These are phyloP conservation scores for Malurus alboscapulatus DNA, from an alignment of 2,113 vertebrate genomes.

Conservation along the genomic window DNA sequence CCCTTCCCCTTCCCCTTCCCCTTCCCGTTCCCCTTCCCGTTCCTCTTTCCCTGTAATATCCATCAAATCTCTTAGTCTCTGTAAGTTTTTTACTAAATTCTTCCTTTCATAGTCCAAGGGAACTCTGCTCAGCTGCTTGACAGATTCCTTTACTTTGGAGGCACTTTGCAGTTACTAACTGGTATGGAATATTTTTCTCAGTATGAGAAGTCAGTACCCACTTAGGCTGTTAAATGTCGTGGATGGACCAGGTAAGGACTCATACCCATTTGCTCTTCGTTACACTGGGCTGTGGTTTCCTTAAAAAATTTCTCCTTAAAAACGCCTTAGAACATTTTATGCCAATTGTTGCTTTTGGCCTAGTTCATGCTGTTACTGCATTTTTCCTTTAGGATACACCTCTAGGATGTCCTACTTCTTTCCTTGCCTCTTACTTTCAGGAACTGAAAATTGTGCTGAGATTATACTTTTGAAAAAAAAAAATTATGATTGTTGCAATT, in stretches of 20 bases:
- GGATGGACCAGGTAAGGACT: background rate
- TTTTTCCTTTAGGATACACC: conserved; percentile 22
- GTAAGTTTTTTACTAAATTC: background rate
- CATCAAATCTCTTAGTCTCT: background rate
- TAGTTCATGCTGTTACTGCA: conserved; percentile 5
- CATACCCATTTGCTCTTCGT: background rate
- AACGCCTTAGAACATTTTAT: background rate
- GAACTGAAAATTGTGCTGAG: background rate
- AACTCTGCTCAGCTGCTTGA: background rate
- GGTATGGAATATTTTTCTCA: background rate
- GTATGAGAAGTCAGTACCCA: background rate
- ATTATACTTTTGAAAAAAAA: background rate
- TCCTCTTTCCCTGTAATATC: background rate
- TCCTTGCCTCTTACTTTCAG: conserved; percentile 1
- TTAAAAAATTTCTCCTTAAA: background rate
- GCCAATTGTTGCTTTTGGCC: conserved; percentile 29
- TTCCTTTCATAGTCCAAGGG: background rate
- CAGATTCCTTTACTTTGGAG: background rate
- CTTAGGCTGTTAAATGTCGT: background rate
- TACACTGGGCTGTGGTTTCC: background rate
- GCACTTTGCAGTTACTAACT: background rate
- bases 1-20: fast-evolving
- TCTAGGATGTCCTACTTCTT: conserved; percentile 46
- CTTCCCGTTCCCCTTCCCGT: too few species aligned
- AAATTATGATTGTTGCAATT: background rate